These are phyloP conservation scores for Gopherus flavomarginatus DNA, from an alignment of 2,113 vertebrate genomes.

Conservation along the genomic window DNA sequence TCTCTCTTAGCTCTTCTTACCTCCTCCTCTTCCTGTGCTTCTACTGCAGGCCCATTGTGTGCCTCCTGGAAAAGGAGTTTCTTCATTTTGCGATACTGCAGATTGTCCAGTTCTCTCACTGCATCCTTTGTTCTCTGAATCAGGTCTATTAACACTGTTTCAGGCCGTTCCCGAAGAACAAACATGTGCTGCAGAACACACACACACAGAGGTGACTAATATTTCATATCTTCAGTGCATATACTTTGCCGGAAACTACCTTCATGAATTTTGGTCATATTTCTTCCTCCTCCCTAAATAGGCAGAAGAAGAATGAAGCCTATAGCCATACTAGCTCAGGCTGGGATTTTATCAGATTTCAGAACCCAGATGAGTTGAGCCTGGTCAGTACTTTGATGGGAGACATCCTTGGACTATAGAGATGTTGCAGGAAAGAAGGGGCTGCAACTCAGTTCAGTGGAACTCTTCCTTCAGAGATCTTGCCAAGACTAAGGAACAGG, in stretches of 20 bases:
- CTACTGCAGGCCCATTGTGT: constrained; percentile 93
- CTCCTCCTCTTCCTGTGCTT: constrained; percentile 97
- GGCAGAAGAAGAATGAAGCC: not conserved
- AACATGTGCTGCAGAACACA: constrained; percentile 90
- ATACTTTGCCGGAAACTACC: not conserved
- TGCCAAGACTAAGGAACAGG: not conserved
- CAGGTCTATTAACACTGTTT: constrained; percentile 96
- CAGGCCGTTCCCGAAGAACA: constrained; percentile 93
- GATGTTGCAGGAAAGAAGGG: not conserved
- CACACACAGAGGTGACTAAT: not conserved
- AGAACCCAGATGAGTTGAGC: not conserved
- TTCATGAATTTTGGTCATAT: not conserved
- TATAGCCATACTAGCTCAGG: not conserved
- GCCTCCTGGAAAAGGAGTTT: constrained; percentile 99
- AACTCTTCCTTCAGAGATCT: not conserved
- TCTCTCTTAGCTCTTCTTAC: constrained; percentile 75
- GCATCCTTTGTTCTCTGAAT: constrained; percentile 98
- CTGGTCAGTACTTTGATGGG: not conserved
- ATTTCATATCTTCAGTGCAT: not conserved
- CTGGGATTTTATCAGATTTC: not conserved
- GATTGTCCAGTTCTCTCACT: constrained; percentile 97
- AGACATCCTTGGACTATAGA: not conserved
- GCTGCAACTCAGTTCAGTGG: not conserved
- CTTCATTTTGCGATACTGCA: constrained; percentile 99
- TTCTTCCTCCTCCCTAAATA: not conserved